These are phyloP conservation scores for Dolichomitus sp. DNA, from an alignment of 2,888 invertebrate species.

Conservation along the genomic window DNA sequence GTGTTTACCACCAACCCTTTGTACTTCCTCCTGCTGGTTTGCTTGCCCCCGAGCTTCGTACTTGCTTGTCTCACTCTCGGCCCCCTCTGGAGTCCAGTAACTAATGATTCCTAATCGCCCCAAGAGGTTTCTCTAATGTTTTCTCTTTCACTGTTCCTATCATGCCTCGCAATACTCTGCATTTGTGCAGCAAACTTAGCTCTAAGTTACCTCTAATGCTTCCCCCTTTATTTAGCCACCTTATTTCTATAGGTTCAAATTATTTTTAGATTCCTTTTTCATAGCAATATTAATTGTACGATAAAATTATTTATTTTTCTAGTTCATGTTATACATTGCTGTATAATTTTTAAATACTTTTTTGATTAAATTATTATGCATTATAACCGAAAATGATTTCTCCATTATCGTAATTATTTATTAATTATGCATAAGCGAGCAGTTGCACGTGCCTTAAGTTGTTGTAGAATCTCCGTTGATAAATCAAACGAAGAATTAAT, in stretches of 20 bases:
- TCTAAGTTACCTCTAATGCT: neutral
- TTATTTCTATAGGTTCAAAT: neutral
- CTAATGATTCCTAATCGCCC: constrained; percentile 62
- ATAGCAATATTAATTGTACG: neutral
- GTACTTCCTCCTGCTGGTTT: constrained; percentile 50
- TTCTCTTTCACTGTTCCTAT: constrained; percentile 38
- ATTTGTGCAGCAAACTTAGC: neutral
- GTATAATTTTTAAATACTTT: too few relatives aligned
- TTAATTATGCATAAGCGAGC: too few relatives aligned
- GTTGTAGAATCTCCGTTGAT: too few relatives aligned
- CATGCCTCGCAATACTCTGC: neutral
- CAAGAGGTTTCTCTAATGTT: constrained; percentile 48
- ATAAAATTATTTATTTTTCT: too few relatives aligned
- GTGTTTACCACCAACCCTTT: constrained; percentile 63
- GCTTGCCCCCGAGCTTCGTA: constrained; percentile 31
- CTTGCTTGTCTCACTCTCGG: constrained; percentile 21
- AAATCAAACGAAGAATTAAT: too few relatives aligned
- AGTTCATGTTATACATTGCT: too few relatives aligned
- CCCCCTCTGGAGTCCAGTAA: constrained; percentile 30
- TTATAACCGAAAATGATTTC: too few relatives aligned
- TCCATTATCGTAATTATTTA: too few relatives aligned
- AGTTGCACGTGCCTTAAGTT: too few relatives aligned
- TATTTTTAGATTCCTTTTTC: neutral
- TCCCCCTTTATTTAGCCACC: neutral
- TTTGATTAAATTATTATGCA: too few relatives aligned